A percentile compares a stretch with the other conserved stretches of the same genome.
These are phyloP conservation scores for Nomada fucata DNA, from an alignment of 2,888 invertebrate species.

Conservation along the genomic window DNA sequence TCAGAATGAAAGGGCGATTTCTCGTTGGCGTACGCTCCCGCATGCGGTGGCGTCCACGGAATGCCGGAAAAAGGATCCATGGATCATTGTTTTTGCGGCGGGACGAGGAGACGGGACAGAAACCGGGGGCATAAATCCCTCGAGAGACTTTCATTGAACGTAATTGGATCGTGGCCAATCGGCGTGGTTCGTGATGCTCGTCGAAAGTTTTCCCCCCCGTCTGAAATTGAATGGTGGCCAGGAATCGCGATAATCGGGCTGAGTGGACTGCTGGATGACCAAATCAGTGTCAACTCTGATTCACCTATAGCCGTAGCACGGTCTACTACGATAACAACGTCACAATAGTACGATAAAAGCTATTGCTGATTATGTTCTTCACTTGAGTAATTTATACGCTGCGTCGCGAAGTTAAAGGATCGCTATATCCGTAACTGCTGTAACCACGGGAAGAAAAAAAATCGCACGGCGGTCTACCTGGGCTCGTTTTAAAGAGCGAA, in stretches of 20 bases:
- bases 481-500: too few relatives aligned
- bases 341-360: too few relatives aligned
- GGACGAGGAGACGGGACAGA: slow-evolving; percentile 57
- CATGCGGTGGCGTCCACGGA: slow-evolving; percentile 51
- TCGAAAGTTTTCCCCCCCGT: slow-evolving; percentile 56
- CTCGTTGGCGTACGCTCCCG: background rate
- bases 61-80: slow-evolving; percentile 68
- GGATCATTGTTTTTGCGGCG: slow-evolving; percentile 68
- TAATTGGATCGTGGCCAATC: slow-evolving; percentile 74
- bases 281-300: too few relatives aligned
- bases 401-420: too few relatives aligned
- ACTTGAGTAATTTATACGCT: too few relatives aligned
- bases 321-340: too few relatives aligned
- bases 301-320: too few relatives aligned
- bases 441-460: too few relatives aligned
- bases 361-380: too few relatives aligned
- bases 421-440: too few relatives aligned
- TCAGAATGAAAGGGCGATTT: slow-evolving; percentile 34
- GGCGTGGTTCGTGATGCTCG: slow-evolving; percentile 46
- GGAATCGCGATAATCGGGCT: slow-evolving; percentile 38
- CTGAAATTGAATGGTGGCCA: slow-evolving; percentile 66
- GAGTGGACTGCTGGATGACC: too few relatives aligned
- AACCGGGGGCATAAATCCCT: slow-evolving; percentile 69
- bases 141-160: slow-evolving; percentile 71
- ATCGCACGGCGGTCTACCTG: too few relatives aligned